These are phyloP conservation scores for Drosophila chauvacae DNA, from an alignment of 1,140 invertebrate genomes.

Conservation along the genomic window DNA sequence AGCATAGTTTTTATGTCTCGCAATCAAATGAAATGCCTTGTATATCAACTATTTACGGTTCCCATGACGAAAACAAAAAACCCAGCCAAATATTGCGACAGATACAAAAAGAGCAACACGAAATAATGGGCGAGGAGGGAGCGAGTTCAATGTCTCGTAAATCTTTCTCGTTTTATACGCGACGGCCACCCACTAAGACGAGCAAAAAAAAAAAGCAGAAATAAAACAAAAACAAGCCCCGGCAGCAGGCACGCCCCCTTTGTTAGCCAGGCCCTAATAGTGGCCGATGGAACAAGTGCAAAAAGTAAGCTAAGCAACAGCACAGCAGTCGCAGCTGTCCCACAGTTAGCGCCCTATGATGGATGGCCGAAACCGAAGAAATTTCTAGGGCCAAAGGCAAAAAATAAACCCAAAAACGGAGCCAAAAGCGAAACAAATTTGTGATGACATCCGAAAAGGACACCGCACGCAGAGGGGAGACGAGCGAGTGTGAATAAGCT, in stretches of 20 bases:
- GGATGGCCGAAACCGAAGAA: conserved; percentile 31
- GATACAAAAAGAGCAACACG: conserved; percentile 1
- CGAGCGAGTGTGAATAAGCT: conserved; percentile 40
- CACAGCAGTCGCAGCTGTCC: conserved; percentile 43
- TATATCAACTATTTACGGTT: conserved; percentile 28
- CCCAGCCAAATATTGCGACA: conserved; percentile 25
- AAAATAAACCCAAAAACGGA: not conserved
- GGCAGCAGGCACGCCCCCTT: conserved; percentile 11
- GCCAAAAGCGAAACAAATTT: conserved; percentile 32
- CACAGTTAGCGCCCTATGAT: conserved; percentile 44
- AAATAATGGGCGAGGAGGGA: not conserved
- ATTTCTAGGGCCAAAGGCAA: not conserved
- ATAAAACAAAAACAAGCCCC: conserved; percentile 1
- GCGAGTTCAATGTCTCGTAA: conserved; percentile 67
- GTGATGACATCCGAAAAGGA: conserved; percentile 31
- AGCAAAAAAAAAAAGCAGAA: not conserved
- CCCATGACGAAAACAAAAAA: conserved; percentile 25
- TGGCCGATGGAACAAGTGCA: conserved; percentile 13
- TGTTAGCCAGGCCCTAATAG: conserved; percentile 50
- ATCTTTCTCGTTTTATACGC: conserved; percentile 49
- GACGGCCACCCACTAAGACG: conserved; percentile 25
- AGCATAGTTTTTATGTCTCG: not conserved
- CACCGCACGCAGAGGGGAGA: not conserved
- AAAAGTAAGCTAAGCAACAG: conserved; percentile 14
- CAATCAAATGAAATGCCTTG: conserved; percentile 22